A percentile compares a stretch with the other conserved stretches of the same genome.
These are phyloP conservation scores for Phyllostomus hastatus DNA, from an alignment of 2,113 vertebrate genomes.

Conservation along the genomic window DNA sequence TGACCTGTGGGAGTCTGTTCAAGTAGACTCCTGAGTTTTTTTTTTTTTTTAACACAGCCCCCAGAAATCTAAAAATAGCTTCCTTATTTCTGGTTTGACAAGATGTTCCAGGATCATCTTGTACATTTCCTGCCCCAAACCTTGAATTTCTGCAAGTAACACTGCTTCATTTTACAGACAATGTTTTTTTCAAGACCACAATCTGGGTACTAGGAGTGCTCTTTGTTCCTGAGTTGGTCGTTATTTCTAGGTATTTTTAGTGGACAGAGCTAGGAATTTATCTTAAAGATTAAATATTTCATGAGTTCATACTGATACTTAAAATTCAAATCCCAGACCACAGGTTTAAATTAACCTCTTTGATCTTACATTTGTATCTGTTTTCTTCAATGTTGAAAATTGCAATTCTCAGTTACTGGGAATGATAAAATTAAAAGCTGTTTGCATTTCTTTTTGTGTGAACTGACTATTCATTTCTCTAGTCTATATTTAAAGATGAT, in stretches of 20 bases:
- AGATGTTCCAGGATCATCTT: constrained; percentile 31
- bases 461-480: neutral
- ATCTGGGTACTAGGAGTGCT: neutral
- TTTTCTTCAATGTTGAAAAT: neutral
- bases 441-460: neutral
- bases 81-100: constrained; percentile 44
- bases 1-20: neutral
- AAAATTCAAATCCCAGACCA: constrained; percentile 32
- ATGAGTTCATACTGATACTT: constrained; percentile 23
- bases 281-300: constrained; percentile 28
- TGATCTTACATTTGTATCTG: constrained; percentile 17
- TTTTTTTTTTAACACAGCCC: neutral
- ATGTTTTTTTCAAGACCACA: neutral
- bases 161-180: neutral
- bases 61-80: neutral
- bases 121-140: constrained; percentile 4
- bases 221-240: constrained; percentile 12
- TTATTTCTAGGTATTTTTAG: constrained; percentile 22
- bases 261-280: neutral
- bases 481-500: neutral
- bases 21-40: neutral
- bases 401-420: neutral
- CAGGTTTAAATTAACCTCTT: constrained; percentile 46
- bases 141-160: constrained; percentile 27
- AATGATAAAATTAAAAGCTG: neutral